Base-by-base conservation (phyloP, 1,140 invertebrate genomes). In the Drosophila obscura region DNA sequence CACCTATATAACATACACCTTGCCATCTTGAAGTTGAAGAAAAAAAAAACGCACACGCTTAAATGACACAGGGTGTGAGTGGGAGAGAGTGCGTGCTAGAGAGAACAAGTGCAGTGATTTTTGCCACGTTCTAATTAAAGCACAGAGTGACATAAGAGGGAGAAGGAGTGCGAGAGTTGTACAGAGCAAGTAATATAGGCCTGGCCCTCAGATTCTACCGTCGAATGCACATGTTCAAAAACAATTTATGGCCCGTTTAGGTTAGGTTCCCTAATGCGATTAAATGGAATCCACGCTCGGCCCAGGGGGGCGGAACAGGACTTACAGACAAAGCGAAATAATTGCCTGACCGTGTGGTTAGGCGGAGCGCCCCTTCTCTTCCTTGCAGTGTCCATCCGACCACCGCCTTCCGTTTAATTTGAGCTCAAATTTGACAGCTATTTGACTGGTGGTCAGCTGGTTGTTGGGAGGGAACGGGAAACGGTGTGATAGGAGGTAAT, bases 371-470 rank as follows among this genome's bases (percentile, higher is more conserved):
- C 52, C 51, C 13, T 15, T 64, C 16, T 52, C 31, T 48, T 19
- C 9, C 15, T 6, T 49, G 41, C 45, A 49, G 1, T 39, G 35
- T 39, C 4, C 35, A 39, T 39, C 35, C 11, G 35, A 39, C 51
- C 52, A 63, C 71, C 49, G 48, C 46, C 60, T 72, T 72, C 46
- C 61, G 69, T 84, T 84, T 85, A 84, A 84, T 85, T 85, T 85
- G 68, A 74, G 67, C 73, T 65, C 43, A 63, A 81, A 81, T 85
- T 81, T 85, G 82, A 85, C 81, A 85, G 82, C 84, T 85, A 85
- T 85, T 85, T 73, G 81, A 85, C 71, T 24, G 22, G 22, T 2
- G 15, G 7, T 31, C 31, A 8, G 45, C 24, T 13, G 24, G 41
- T 49, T 13, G 13, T 16, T 5, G 13, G 16, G 35, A 26, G 46